Evolutionary conservation across 2,113 vertebrate species (phyloP), one percentile per base, ranked within the genome.

Genomic region (Apteryx mantelli): DNA sequence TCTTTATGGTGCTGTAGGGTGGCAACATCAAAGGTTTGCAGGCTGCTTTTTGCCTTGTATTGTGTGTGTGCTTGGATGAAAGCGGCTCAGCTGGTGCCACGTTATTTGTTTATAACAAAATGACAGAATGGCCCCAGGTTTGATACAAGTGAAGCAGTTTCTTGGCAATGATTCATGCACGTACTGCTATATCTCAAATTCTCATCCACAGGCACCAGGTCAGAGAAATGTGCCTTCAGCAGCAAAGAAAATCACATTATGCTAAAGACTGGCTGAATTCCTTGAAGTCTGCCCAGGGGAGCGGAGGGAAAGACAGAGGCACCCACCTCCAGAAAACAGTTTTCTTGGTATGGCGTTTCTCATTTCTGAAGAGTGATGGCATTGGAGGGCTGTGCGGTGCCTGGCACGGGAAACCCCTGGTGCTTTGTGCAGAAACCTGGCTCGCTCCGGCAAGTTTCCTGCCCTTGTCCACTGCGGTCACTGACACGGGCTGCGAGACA

Each of bases 401-500:
- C 26, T 14, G 13, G 53, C 26, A 28, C 13, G 7, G 53, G 53
- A 55, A 25, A 18, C 17, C 46, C 46, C 46, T 18, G 46, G 46
- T 18, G 53, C 53, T 55, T 30, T 28, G 26, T 28, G 53, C 7
- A 7, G 53, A 55, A 13, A 15, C 26, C 53, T 28, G 13, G 53
- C 53, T 55, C 7, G 26, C 53, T 55, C 53, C 26, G 26, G 53
- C 13, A 8, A 14, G 53, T 30, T 28, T 55, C 26, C 53, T 15
- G 7, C 26, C 53, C 53, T 28, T 55, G 53, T 28, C 53, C 53
- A 15, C 53, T 7, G 53, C 8, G 13, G 40, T 7, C 66, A 44
- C 36, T 38, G 70, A 34, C 21, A n/a, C n/a, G 1, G 2, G 21
- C 17, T 0, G 3, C 3, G n/a, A 58, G 36, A 32, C 24, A 55